phyloP scores from a whole-genome alignment of 2,797 vertebrate species.

The Melopsittacus undulatus region DNA sequence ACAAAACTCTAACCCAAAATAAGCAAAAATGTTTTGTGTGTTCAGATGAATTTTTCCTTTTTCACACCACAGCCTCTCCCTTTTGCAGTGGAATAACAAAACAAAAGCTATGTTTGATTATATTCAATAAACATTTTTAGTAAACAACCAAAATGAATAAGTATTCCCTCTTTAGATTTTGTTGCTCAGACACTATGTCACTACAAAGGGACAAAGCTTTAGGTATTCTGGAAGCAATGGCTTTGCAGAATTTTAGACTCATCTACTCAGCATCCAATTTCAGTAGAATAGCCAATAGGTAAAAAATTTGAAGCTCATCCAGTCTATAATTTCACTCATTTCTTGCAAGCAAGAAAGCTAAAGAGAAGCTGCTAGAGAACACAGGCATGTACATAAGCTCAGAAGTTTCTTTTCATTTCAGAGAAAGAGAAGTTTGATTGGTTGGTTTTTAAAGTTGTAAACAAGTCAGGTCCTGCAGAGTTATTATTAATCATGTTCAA shows the following conservation, averaged over 20 bases:
- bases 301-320: not conserved
- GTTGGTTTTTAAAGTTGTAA: not conserved
- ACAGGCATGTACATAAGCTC: not conserved
- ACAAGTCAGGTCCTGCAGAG: not conserved
- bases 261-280: not conserved
- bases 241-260: not conserved
- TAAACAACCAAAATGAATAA: not conserved
- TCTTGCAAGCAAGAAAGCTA: not conserved
- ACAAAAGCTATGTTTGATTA: not conserved
- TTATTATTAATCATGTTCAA: slow-evolving; percentile 7
- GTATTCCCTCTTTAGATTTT: not conserved
- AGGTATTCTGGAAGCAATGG: not conserved
- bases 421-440: not conserved
- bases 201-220: not conserved
- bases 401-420: not conserved
- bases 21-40: not conserved
- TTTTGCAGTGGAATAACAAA: not conserved
- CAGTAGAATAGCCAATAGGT: not conserved
- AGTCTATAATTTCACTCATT: not conserved
- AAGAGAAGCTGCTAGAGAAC: not conserved
- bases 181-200: not conserved
- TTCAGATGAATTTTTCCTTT: not conserved
- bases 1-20: not conserved
- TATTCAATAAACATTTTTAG: not conserved
- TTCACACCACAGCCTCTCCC: not conserved